Percentiles rank a stretch among this genome's conserved stretches.
Conservation (phyloP, 2,113 vertebrate species). For the Melanocharis versteri region DNA sequence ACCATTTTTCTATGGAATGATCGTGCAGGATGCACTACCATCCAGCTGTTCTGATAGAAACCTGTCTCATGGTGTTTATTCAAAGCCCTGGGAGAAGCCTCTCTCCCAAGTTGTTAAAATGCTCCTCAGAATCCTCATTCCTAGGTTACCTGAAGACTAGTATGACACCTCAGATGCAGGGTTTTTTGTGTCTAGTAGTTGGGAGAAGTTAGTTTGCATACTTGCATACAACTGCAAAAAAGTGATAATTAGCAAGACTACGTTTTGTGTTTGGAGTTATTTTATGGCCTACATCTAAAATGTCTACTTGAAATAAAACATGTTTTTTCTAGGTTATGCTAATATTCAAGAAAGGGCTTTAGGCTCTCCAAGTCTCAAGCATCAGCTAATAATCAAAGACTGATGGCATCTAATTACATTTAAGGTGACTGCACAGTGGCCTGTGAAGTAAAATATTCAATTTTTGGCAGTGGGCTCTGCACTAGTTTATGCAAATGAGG, state of each 20-base stretch:
- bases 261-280: not conserved
- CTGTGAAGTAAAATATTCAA: not conserved
- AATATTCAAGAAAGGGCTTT: not conserved
- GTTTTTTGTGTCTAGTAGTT: not conserved
- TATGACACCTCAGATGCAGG: not conserved
- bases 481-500: not conserved
- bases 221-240: not conserved
- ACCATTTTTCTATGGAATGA: not conserved
- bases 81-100: not conserved
- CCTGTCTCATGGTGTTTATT: not conserved
- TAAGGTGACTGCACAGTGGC: not conserved
- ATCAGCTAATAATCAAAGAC: not conserved
- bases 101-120: not conserved
- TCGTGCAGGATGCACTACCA: fast-evolving
- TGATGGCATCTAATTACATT: not conserved
- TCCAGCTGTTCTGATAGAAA: not conserved
- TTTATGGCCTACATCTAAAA: not conserved
- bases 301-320: not conserved
- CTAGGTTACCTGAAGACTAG: not conserved
- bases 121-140: not conserved
- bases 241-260: not conserved
- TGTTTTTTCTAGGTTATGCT: not conserved
- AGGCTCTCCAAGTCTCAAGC: not conserved
- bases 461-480: not conserved
- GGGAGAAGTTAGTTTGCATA: not conserved